These are phyloP conservation scores for Notolepis coatsorum DNA, from an alignment of 2,797 vertebrate genomes.

Conservation along the genomic window DNA sequence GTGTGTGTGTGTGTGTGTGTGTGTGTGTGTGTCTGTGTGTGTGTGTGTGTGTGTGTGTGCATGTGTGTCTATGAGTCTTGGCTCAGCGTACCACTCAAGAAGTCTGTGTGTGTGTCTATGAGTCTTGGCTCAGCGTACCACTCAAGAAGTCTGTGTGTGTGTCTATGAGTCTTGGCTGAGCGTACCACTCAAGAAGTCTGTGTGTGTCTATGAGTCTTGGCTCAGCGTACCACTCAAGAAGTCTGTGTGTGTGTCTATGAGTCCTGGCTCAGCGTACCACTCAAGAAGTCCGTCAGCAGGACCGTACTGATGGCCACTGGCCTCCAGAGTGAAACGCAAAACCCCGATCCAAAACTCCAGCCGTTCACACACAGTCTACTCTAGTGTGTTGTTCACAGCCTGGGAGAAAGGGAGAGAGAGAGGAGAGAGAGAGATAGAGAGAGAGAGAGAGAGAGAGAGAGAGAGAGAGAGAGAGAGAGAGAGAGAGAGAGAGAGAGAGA, in stretches of 20 bases:
- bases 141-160: too few relatives aligned
- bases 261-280: too few relatives aligned
- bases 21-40: slow-evolving; percentile 5
- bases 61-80: slow-evolving; percentile 3
- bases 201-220: too few relatives aligned
- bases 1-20: slow-evolving; percentile 9
- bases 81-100: too few relatives aligned
- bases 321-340: slow-evolving; percentile 9
- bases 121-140: too few relatives aligned
- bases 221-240: too few relatives aligned
- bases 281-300: slow-evolving; percentile 6
- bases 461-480: too few relatives aligned
- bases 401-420: slow-evolving; percentile 11
- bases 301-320: slow-evolving; percentile 12
- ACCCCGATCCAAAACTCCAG: slow-evolving; percentile 18
- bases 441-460: neutral
- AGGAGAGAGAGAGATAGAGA: neutral
- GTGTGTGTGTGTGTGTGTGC: neutral
- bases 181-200: too few relatives aligned
- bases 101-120: too few relatives aligned
- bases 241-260: neutral
- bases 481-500: neutral
- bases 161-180: too few relatives aligned
- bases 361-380: slow-evolving; percentile 17
- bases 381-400: slow-evolving; percentile 27